Percentiles rank a stretch among this genome's conserved stretches.
These are phyloP conservation scores for Girardia tigrina DNA, from an alignment of 2,888 invertebrate genomes.

Conservation along the genomic window DNA sequence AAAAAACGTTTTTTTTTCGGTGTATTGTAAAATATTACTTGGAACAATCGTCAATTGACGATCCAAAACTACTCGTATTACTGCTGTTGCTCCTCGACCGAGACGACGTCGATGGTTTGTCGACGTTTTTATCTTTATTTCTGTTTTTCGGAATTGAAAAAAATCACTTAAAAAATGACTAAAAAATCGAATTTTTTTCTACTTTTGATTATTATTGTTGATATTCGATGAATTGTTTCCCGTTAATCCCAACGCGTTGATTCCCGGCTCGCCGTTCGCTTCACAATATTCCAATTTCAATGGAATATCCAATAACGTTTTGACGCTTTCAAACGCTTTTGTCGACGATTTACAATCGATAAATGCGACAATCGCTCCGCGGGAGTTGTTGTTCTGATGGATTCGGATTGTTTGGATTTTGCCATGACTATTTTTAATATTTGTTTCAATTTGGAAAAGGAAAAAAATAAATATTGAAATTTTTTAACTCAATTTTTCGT, in stretches of 20 bases:
- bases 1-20: too few species aligned
- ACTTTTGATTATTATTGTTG: too few species aligned
- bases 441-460: background rate
- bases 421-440: conserved; percentile 12
- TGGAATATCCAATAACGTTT: conserved; percentile 19
- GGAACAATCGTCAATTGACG: background rate
- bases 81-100: background rate
- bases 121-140: background rate
- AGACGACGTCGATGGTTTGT: background rate
- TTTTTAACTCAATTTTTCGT: background rate
- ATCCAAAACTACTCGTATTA: background rate
- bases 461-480: background rate
- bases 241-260: background rate
- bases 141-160: too few species aligned
- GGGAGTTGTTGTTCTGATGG: conserved; percentile 28
- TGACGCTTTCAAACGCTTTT: conserved; percentile 32
- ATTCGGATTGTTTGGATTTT: conserved; percentile 31
- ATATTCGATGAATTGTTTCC: conserved; percentile 31
- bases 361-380: conserved; percentile 54
- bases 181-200: too few species aligned
- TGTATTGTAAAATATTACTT: too few species aligned
- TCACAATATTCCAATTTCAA: conserved; percentile 32
- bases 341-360: conserved; percentile 83
- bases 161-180: too few species aligned
- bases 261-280: conserved; percentile 21